Conservation (phyloP, 2,888 invertebrate species). For the Arge pagana region DNA sequence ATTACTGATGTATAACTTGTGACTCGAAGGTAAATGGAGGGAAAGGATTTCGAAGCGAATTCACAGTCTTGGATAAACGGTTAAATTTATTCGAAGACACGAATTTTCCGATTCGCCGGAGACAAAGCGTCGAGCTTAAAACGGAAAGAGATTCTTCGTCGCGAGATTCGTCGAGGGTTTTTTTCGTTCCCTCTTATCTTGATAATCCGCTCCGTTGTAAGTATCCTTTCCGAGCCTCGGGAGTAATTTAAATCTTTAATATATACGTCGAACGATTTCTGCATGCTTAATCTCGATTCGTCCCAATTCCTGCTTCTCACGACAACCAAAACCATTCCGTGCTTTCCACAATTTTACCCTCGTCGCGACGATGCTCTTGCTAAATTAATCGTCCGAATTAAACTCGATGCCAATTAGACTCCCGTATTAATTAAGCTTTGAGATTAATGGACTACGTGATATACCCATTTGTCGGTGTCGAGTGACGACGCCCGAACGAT, state of each 20-base stretch:
- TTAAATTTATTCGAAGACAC: conserved; percentile 20
- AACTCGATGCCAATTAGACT: conserved; percentile 33
- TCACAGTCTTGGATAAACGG: conserved; percentile 10
- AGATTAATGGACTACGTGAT: conserved; percentile 21
- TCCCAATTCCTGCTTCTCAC: conserved; percentile 2
- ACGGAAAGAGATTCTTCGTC: conserved; percentile 32
- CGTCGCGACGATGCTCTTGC: conserved; percentile 7
- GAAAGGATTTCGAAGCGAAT: no score
- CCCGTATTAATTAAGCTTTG: conserved; percentile 29
- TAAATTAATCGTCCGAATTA: conserved; percentile 36
- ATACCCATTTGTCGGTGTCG: conserved; percentile 15
- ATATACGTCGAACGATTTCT: conserved; percentile 44
- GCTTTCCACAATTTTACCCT: conserved; percentile 28
- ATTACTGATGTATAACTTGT: no score
- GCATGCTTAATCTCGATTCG: conserved; percentile 39
- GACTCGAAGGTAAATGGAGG: no score
- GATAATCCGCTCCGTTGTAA: conserved; percentile 35
- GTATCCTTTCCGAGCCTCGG: conserved; percentile 26
- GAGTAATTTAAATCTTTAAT: conserved; percentile 43
- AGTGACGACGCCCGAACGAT: not conserved
- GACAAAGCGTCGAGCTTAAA: conserved; percentile 6
- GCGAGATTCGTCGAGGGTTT: not conserved
- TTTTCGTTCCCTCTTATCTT: conserved; percentile 37
- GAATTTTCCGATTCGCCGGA: conserved; percentile 8
- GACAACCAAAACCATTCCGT: conserved; percentile 20